Evolutionary conservation across 2,797 vertebrate genomes (phyloP).

Genomic region (Arnoldichthys spilopterus): DNA sequence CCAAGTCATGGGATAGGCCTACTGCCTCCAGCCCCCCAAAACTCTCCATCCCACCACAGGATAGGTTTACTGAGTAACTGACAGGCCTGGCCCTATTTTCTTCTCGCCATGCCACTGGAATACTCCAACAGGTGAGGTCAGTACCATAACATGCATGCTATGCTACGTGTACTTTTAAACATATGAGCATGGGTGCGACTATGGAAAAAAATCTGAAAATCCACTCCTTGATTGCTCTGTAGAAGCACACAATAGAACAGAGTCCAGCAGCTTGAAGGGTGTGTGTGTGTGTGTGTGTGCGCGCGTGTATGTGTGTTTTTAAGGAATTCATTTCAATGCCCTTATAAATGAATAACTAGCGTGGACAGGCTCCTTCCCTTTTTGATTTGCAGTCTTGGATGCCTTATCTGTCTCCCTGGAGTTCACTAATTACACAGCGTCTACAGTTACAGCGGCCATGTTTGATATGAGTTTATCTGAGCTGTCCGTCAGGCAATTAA

Average conservation of each 20-base stretch:
- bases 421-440: slow-evolving; percentile 76
- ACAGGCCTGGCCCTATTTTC: slow-evolving; percentile 68
- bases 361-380: slow-evolving; percentile 65
- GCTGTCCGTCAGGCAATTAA: slow-evolving; percentile 67
- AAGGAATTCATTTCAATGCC: slow-evolving; percentile 51
- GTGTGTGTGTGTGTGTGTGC: slow-evolving; percentile 33
- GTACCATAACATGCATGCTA: slow-evolving; percentile 54
- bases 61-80: slow-evolving; percentile 78
- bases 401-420: slow-evolving; percentile 64
- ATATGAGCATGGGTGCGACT: slow-evolving; percentile 9
- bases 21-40: slow-evolving; percentile 60
- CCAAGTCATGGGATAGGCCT: slow-evolving; percentile 58
- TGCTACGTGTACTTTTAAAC: slow-evolving; percentile 16
- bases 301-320: slow-evolving; percentile 43
- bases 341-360: slow-evolving; percentile 73
- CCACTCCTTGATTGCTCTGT: slow-evolving; percentile 33
- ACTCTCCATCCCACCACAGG: slow-evolving; percentile 66
- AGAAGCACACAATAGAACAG: slow-evolving; percentile 20
- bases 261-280: slow-evolving; percentile 48
- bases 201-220: slow-evolving; percentile 27
- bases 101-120: slow-evolving; percentile 66
- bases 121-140: slow-evolving; percentile 73
- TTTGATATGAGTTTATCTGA: slow-evolving; percentile 79
- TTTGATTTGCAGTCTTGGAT: slow-evolving; percentile 73
- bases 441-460: slow-evolving; percentile 74